Base-by-base conservation (phyloP, 2,113 vertebrate genomes). In the Cyanoderma ruficeps region DNA sequence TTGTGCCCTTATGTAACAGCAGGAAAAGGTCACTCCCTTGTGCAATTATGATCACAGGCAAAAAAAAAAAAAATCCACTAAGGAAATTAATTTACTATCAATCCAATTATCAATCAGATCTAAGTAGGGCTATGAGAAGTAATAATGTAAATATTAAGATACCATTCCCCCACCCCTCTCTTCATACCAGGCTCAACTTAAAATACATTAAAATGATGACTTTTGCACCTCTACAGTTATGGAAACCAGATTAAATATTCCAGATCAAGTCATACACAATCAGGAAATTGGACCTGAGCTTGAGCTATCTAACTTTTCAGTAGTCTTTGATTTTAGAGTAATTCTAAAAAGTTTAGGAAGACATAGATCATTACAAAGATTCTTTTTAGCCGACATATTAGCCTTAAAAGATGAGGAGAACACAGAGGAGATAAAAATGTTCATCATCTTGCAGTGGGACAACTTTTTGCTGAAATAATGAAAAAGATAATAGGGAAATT, bases 311-410 rank as follows among this genome's bases (percentile, higher is more conserved):
- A 46, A 57, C 70, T 68, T 85, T 69, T 4, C 21, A 57, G 3
- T 14, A 70, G 22, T 52, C 13, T 1, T 79, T 87, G n/a, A 35
- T 79, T 68, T 89, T 5, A 78, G 10, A 56, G 4, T 49, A 56
- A 68, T 46, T 9, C 11, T n/a, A 14, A 53, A 46, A 50, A 0
- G 0, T 83, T 89, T 79, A 69, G 15, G 13, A 74, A 47, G 4
- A 4, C 4, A 20, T 13, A 53, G 13, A 50, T 33, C 46, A 47
- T 28, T 75, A 27, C 5, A 27, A 56, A 65, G 5, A 18, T 76
- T 24, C 3, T 49, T 82, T 84, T 81, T 27, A 28, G 3, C 2
- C 5, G 52, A 9, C 1, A 3, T 0, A 0, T 55, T 74, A 65
- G 35, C 6, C 4, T 68, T 59, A 56, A 49, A 68, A 37, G 5